Evolutionary conservation across 2,113 vertebrate genomes (phyloP), one percentile per base, ranked within the genome.

Genomic region (Asarcornis scutulata): DNA sequence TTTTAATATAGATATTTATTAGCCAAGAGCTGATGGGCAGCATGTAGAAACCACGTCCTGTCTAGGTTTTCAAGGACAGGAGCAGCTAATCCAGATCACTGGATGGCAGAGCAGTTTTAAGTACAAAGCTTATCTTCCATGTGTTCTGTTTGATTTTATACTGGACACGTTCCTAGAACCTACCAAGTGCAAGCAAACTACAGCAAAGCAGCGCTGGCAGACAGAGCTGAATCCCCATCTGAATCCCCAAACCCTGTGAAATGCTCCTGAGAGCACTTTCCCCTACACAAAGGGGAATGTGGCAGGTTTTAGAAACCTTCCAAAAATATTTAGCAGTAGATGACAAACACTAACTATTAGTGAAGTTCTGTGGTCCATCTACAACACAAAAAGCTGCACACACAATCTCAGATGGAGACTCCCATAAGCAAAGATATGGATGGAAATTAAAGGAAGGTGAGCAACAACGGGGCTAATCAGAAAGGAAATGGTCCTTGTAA

Each of bases 401-500:
- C 38, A 88, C 66, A 2, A 31, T 36, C 86, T 88, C 76, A 64
- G 84, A 84, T 27, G 7, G 67, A 88, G 69, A 44, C 81, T 50
- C 82, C 92, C 74, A 53, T 5, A 53, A 58, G 27, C 88, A 84
- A 64, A 83, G 91, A 96, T 88, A 92, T 2, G 55, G 83, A 82
- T 44, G 81, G 91, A 83, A 74, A 77, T 86, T 83, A 82, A 92
- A 87, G 93, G 93, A 87, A 94, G 84, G 81, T 27, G 79, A 95
- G 83, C 29, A 0, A 89, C 92, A 91, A 72, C 25, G 0, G 1
- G 17, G 74, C 91, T 95, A 93, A 96, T 96, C 95, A 87, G 91
- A 92, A 84, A 96, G 96, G 96, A 96, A 97, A 96, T 32, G 88
- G 92, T 69, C 76, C 90, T 69, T 95, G 96, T 94, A 93, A 82